phyloP scores from a whole-genome alignment of 2,888 invertebrate species.

The Lydus trimaculatus region DNA sequence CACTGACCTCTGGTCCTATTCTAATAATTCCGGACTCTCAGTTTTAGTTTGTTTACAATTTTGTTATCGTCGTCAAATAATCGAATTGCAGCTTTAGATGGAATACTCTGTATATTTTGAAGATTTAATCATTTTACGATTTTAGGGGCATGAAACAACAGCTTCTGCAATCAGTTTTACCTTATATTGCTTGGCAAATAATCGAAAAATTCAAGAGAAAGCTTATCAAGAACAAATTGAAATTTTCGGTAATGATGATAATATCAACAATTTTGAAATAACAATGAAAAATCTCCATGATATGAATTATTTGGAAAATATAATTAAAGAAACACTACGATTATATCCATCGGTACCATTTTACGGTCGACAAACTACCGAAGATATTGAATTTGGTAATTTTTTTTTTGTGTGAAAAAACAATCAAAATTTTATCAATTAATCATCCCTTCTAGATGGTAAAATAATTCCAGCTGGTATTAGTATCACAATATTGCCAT shows the following conservation, averaged over 20 bases:
- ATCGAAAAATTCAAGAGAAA: constrained; percentile 59
- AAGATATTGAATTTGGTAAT: constrained; percentile 53
- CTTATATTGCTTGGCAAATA: constrained; percentile 57
- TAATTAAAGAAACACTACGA: constrained; percentile 65
- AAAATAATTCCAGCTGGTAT: constrained; percentile 54
- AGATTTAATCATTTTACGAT: constrained; percentile 4
- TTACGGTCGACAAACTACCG: constrained; percentile 58
- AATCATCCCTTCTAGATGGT: constrained; percentile 26
- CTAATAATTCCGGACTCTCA: too few relatives aligned
- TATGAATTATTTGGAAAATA: constrained; percentile 65
- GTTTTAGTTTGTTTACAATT: too few relatives aligned
- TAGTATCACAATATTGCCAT: constrained; percentile 58
- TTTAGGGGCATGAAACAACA: constrained; percentile 62
- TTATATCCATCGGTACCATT: constrained; percentile 65
- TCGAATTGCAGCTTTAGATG: too few relatives aligned
- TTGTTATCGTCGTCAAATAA: too few relatives aligned
- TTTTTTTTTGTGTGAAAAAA: background rate
- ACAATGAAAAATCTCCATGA: constrained; percentile 58
- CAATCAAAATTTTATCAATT: background rate
- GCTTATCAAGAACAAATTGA: constrained; percentile 55
- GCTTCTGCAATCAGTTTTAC: constrained; percentile 61
- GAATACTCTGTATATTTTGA: too few relatives aligned
- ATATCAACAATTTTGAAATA: constrained; percentile 31
- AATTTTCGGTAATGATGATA: constrained; percentile 48
- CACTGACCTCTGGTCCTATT: too few relatives aligned